Evolutionary conservation across 2,113 vertebrate genomes (phyloP).

Genomic region (Isichthys henryi): DNA sequence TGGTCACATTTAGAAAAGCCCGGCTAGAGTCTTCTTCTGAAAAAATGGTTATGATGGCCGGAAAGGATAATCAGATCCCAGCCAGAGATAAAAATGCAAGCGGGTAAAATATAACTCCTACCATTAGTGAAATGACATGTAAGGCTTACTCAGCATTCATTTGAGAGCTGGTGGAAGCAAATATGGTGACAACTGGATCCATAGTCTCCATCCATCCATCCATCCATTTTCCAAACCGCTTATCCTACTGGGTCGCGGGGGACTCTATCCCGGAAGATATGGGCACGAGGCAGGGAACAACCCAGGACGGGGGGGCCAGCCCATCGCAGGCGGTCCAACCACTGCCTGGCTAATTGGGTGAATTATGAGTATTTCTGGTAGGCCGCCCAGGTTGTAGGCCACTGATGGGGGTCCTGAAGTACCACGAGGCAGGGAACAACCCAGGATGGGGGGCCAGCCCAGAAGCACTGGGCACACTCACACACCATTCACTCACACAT

Average conservation of each 20-base stretch:
- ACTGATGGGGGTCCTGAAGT: background rate
- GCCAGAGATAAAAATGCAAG: background rate
- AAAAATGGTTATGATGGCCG: background rate
- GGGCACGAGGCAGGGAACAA: too few species aligned
- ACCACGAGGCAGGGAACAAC: too few species aligned
- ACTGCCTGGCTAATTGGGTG: background rate
- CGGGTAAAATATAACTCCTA: background rate
- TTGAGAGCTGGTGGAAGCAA: background rate
- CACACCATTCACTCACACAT: too few species aligned
- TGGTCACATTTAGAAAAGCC: background rate
- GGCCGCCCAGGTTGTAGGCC: background rate
- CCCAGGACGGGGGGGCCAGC: too few species aligned
- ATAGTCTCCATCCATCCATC: background rate
- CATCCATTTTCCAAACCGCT: too few species aligned
- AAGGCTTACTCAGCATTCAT: background rate
- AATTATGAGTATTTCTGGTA: background rate
- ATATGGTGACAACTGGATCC: background rate
- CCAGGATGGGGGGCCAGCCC: too few species aligned
- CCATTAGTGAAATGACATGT: background rate
- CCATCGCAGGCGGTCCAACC: background rate
- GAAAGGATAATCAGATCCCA: conserved; percentile 2
- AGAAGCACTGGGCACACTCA: too few species aligned
- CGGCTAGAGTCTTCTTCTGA: background rate
- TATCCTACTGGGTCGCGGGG: too few species aligned
- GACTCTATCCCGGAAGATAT: too few species aligned